Base-by-base conservation (phyloP, 64 coral and sea anemone genomes). In the Pocillopora verrucosa region DNA sequence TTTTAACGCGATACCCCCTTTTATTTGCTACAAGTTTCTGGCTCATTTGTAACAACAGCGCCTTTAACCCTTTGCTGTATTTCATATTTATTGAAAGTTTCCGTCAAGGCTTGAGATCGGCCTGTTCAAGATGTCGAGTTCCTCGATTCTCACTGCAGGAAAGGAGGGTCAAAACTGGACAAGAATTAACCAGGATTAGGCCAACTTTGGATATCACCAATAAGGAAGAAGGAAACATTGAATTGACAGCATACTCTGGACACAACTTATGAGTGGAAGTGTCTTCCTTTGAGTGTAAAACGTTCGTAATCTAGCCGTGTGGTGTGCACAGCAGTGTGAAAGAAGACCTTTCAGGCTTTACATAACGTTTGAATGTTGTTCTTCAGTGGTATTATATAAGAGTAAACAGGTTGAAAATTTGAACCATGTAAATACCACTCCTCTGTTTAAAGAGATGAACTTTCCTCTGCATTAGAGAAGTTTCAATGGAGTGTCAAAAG, bases 81-180 rank as follows among this genome's bases (percentile, higher is more conserved):
- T 76, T 76, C 45, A 45, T 76, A 76, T 76, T 76, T 38, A 76
- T 76, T 17, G 74, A 76, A 76, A 76, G 74, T 17, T 76, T 76
- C 36, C 74, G 74, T 16, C 15, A 19, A 76, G 45, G 37, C 17
- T 13, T 76, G 34, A 76, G 45, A 76, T 7, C 74, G 38, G 36
- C 15, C 9, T 76, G 35, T 51, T 76, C 5, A 16, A 15, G 37
- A 76, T 76, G 36, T 38, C 19, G 36, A 15, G 11, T 37, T 17
- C 35, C 13, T 38, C 14, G 11, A 51, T 19, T 37, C 16, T 19
- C 45, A 20, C 1, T 16, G 45, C 13, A 14, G 20, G 2, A 76
- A 76, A 76, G 74, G 34, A 16, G 15, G 5, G 0, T 76, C 16
- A 2, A 38, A 76, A 45, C 74, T 20, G 37, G 26, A 51, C 41